phyloP scores from a whole-genome alignment of 2,797 vertebrate genomes.

The Bradypodion ventrale region DNA sequence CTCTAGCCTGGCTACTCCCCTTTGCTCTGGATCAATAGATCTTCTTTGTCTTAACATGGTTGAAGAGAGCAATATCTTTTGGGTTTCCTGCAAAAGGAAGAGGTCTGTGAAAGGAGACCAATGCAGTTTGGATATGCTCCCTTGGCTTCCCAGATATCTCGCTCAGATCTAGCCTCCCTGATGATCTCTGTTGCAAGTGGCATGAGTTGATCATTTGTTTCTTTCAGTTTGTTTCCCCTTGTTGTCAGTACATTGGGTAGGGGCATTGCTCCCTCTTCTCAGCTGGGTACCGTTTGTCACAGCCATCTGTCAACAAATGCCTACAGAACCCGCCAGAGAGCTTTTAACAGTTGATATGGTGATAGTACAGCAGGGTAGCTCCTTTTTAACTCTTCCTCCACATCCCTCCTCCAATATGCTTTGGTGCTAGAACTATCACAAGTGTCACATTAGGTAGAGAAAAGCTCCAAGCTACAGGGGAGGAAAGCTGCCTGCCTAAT shows the following conservation, averaged over 20 bases:
- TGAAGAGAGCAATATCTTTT: background rate
- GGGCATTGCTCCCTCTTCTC: conserved; percentile 36
- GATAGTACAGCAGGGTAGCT: conserved; percentile 38
- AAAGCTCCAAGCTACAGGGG: background rate
- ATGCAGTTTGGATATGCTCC: background rate
- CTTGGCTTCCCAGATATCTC: background rate
- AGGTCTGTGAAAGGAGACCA: background rate
- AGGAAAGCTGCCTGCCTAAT: background rate
- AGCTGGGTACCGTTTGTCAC: conserved; percentile 45
- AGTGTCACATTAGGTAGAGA: background rate
- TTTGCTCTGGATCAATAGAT: background rate
- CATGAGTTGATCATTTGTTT: conserved; percentile 8
- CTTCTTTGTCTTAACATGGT: background rate
- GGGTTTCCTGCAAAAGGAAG: background rate
- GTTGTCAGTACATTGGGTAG: background rate
- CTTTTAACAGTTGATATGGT: conserved; percentile 46
- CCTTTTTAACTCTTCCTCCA: conserved; percentile 2
- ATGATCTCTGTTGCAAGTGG: background rate
- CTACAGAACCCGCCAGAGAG: conserved; percentile 51
- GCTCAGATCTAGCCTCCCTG: background rate
- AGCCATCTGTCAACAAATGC: conserved; percentile 56
- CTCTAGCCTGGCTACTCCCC: background rate
- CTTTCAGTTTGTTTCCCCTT: conserved; percentile 7
- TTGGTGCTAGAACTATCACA: background rate
- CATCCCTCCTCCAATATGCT: background rate